phyloP scores from a whole-genome alignment of 2,888 invertebrate species.

The Pecten maximus region DNA sequence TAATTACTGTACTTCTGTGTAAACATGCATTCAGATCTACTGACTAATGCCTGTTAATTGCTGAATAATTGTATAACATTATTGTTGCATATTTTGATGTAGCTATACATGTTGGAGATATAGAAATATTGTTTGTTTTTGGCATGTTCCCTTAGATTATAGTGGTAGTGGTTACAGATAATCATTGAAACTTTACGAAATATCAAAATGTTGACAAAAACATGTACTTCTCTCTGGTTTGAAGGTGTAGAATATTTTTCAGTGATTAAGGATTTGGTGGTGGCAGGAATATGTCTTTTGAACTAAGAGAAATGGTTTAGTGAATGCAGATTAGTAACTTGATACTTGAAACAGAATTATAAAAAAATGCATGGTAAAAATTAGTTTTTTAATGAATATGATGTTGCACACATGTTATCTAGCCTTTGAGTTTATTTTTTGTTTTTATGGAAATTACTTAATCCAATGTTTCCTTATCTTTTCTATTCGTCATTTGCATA shows the following conservation, averaged over 20 bases:
- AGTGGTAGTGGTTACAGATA: neutral
- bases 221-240: neutral
- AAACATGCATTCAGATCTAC: neutral
- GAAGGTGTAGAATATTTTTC: neutral
- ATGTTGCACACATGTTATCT: neutral
- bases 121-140: neutral
- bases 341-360: neutral
- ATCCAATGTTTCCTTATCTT: no score
- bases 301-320: neutral
- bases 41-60: conserved; percentile 5
- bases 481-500: no score
- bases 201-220: neutral
- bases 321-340: neutral
- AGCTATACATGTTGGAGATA: neutral
- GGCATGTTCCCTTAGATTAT: neutral
- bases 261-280: neutral
- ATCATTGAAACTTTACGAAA: neutral
- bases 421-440: neutral
- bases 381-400: neutral
- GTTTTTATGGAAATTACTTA: no score
- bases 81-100: neutral
- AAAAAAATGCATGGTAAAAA: neutral
- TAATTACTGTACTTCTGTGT: neutral
- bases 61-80: neutral
- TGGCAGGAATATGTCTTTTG: neutral